A percentile compares a stretch with the other conserved stretches of the same genome.
Evolutionary conservation across 2,888 invertebrate species (phyloP).

Genomic region (Netelia virgata): DNA sequence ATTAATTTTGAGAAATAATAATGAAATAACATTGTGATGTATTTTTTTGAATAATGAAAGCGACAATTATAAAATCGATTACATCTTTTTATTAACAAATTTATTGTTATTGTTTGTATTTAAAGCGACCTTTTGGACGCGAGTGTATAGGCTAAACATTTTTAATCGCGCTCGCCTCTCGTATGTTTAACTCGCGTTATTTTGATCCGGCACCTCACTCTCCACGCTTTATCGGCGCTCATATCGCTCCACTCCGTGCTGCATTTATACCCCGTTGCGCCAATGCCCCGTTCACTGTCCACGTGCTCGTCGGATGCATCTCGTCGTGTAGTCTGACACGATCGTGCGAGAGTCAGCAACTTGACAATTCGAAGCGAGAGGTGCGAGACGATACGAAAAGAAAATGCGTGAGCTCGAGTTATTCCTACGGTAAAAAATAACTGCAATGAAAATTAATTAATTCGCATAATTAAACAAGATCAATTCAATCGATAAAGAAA

Average conservation of each 20-base stretch:
- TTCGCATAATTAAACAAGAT: too few species aligned
- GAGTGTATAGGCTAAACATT: not conserved
- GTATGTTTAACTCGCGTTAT: slow-evolving; percentile 50
- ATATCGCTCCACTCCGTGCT: slow-evolving; percentile 39
- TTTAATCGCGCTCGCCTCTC: slow-evolving; percentile 27
- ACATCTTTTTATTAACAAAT: too few species aligned
- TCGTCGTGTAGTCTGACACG: slow-evolving; percentile 25
- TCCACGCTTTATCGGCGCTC: slow-evolving; percentile 40
- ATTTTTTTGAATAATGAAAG: too few species aligned
- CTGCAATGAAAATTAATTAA: too few species aligned
- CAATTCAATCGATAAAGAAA: too few species aligned
- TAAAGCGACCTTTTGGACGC: not conserved
- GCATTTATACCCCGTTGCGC: not conserved
- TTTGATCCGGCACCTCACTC: slow-evolving; percentile 55
- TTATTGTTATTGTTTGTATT: too few species aligned
- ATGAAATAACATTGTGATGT: too few species aligned
- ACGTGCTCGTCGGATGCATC: slow-evolving; percentile 36
- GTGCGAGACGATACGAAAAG: slow-evolving; percentile 5
- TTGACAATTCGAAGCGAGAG: slow-evolving; percentile 7
- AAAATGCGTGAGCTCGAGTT: not conserved
- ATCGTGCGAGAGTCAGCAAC: slow-evolving; percentile 21
- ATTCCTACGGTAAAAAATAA: too few species aligned
- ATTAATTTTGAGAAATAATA: too few species aligned
- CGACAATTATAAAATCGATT: too few species aligned
- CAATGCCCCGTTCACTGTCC: slow-evolving; percentile 18